Percentiles rank a stretch among this genome's conserved stretches.
These are phyloP conservation scores for Mythimna albipuncta DNA, from an alignment of 2,888 invertebrate species.

Conservation along the genomic window DNA sequence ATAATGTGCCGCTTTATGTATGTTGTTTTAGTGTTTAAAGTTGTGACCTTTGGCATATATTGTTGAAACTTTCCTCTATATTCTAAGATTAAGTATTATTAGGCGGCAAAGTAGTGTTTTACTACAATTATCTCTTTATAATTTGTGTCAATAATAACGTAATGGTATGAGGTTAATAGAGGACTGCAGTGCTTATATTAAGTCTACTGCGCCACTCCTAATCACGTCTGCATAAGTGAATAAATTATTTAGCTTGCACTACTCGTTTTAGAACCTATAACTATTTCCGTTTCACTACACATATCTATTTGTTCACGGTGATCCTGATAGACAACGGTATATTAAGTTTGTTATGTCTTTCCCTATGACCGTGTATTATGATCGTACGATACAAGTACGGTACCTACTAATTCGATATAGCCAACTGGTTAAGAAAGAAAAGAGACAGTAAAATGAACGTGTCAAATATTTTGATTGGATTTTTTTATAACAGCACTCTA, in stretches of 20 bases:
- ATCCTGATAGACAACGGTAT: conserved; percentile 19
- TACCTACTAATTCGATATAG: too few species aligned
- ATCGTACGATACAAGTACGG: too few species aligned
- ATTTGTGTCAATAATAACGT: conserved; percentile 9
- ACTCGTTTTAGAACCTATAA: conserved; percentile 42
- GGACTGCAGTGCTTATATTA: conserved; percentile 19
- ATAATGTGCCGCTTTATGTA: too few species aligned
- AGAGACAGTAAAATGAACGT: too few species aligned
- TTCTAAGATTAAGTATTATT: not conserved
- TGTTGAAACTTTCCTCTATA: not conserved
- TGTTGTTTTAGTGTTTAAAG: too few species aligned
- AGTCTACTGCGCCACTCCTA: conserved; percentile 45
- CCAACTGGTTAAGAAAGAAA: too few species aligned
- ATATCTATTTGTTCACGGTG: conserved; percentile 30
- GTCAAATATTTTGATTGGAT: too few species aligned
- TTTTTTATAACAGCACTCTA: too few species aligned
- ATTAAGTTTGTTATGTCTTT: not conserved
- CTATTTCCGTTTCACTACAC: conserved; percentile 22
- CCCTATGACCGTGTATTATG: not conserved
- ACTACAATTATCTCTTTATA: conserved; percentile 3
- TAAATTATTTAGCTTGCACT: conserved; percentile 49
- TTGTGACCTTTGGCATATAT: too few species aligned
- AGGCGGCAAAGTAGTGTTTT: not conserved
- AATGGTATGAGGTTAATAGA: conserved; percentile 23
- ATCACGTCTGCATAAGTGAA: conserved; percentile 51